These are phyloP conservation scores for Neodiprion lecontei DNA, from an alignment of 1,140 invertebrate genomes.

Conservation along the genomic window DNA sequence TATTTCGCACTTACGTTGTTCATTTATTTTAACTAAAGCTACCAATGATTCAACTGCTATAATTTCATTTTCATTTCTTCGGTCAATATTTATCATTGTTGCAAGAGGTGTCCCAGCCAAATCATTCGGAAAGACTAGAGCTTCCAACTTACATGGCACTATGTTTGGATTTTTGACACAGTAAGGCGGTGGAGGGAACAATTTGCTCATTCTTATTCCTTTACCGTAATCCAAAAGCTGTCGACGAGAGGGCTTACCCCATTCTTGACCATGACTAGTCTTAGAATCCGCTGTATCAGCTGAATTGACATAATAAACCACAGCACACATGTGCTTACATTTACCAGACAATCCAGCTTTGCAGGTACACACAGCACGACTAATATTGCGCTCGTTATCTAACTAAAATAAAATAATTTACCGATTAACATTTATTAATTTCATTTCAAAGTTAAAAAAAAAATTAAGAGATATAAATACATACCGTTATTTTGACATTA, in stretches of 20 bases:
- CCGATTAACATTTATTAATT: conserved; percentile 6
- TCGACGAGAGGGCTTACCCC: conserved; percentile 22
- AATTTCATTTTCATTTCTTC: conserved; percentile 22
- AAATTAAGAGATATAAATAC: too few species aligned
- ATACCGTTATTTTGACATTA: conserved; percentile 23
- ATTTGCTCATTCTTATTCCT: conserved; percentile 16
- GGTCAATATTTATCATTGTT: conserved; percentile 12
- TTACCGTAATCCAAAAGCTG: conserved; percentile 24
- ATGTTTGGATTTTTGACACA: not conserved
- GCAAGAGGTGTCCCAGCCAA: not conserved
- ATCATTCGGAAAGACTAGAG: conserved; percentile 1
- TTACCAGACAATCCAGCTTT: conserved; percentile 20
- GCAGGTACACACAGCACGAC: conserved; percentile 21
- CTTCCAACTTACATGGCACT: not conserved
- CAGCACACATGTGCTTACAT: conserved; percentile 28
- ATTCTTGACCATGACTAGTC: conserved; percentile 24
- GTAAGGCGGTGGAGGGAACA: conserved; percentile 7
- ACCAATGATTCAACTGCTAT: conserved; percentile 18
- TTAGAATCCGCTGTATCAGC: conserved; percentile 18
- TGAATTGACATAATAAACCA: conserved; percentile 24
- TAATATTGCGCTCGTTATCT: conserved; percentile 18
- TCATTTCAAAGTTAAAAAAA: not conserved
- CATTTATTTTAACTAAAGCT: not conserved
- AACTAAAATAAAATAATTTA: conserved; percentile 23
- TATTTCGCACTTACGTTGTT: not conserved